phyloP scores from a whole-genome alignment of 2,888 invertebrate species.

The Drosophila pseudotakahashii region DNA sequence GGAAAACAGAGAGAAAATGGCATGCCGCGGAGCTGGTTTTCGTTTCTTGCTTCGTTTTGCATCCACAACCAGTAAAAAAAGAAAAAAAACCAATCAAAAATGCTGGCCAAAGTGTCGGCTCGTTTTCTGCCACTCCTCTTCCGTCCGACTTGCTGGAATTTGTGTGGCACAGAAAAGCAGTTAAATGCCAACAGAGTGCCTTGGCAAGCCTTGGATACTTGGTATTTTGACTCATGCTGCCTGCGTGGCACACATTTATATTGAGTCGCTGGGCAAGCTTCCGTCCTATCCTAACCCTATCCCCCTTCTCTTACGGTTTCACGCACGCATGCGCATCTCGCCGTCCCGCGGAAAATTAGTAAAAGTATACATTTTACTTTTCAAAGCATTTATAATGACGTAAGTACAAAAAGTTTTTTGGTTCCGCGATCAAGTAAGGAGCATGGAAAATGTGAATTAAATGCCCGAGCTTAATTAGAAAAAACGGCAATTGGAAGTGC shows the following conservation, averaged over 20 bases:
- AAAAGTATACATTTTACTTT: constrained; percentile 76
- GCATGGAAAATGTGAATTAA: constrained; percentile 30
- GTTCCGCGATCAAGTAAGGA: constrained; percentile 16
- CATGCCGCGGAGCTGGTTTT: constrained; percentile 41
- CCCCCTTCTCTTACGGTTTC: constrained; percentile 56
- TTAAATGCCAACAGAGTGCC: constrained; percentile 66
- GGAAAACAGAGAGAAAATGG: constrained; percentile 56
- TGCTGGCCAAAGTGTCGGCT: constrained; percentile 42
- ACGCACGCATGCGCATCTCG: constrained; percentile 70
- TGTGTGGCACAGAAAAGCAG: constrained; percentile 24
- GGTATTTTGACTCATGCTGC: constrained; percentile 43
- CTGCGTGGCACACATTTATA: constrained; percentile 35
- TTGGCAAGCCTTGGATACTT: constrained; percentile 50
- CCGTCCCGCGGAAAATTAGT: constrained; percentile 45
- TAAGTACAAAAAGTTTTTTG: constrained; percentile 46
- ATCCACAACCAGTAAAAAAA: constrained; percentile 1
- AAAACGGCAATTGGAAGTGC: constrained; percentile 56
- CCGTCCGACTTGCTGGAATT: constrained; percentile 51
- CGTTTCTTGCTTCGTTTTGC: constrained; percentile 28
- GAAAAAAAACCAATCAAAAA: constrained; percentile 17
- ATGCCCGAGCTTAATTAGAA: constrained; percentile 54
- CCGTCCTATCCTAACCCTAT: neutral
- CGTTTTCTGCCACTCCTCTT: constrained; percentile 66
- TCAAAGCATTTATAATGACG: constrained; percentile 55
- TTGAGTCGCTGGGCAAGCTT: constrained; percentile 9